Conservation (phyloP, 1,140 invertebrate species). For the Leucophenga varia region DNA sequence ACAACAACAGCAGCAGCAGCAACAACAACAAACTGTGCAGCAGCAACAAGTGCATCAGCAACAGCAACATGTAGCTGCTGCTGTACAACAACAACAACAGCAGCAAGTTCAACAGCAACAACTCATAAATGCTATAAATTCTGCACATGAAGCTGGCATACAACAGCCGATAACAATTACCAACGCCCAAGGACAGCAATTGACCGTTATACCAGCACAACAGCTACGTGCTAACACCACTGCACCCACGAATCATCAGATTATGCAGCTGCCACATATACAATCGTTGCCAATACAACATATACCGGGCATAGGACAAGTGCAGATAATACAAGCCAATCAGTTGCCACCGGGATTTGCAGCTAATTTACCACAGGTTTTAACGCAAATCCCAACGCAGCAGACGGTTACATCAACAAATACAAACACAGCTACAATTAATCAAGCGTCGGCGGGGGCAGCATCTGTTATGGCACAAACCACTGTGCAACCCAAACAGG, state of each 20-base stretch:
- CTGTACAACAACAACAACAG: neutral
- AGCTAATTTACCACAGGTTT: slow-evolving; percentile 40
- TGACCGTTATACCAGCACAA: slow-evolving; percentile 71
- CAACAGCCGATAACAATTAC: slow-evolving; percentile 66
- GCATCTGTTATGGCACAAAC: slow-evolving; percentile 5
- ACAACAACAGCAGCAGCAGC: slow-evolving; percentile 45
- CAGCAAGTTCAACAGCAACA: slow-evolving; percentile 36
- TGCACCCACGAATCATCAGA: slow-evolving; percentile 22
- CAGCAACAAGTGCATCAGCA: slow-evolving; percentile 29
- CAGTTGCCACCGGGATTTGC: slow-evolving; percentile 41
- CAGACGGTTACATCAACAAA: slow-evolving; percentile 12
- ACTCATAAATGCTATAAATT: slow-evolving; percentile 40
- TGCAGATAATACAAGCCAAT: slow-evolving; percentile 63
- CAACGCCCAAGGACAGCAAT: slow-evolving; percentile 69
- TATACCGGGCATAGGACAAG: slow-evolving; percentile 74
- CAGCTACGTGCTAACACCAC: slow-evolving; percentile 49
- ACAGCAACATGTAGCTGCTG: slow-evolving; percentile 25
- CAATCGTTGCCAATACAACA: slow-evolving; percentile 69
- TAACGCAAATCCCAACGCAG: slow-evolving; percentile 33
- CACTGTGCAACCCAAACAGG: slow-evolving; percentile 42
- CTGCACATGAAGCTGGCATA: slow-evolving; percentile 37
- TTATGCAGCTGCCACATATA: slow-evolving; percentile 49
- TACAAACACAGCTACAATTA: slow-evolving; percentile 19
- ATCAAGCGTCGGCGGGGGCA: slow-evolving; percentile 21
- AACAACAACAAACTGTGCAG: too few species aligned